phyloP scores from a whole-genome alignment of 2,113 vertebrate genomes.

The Pteropus alecto region DNA sequence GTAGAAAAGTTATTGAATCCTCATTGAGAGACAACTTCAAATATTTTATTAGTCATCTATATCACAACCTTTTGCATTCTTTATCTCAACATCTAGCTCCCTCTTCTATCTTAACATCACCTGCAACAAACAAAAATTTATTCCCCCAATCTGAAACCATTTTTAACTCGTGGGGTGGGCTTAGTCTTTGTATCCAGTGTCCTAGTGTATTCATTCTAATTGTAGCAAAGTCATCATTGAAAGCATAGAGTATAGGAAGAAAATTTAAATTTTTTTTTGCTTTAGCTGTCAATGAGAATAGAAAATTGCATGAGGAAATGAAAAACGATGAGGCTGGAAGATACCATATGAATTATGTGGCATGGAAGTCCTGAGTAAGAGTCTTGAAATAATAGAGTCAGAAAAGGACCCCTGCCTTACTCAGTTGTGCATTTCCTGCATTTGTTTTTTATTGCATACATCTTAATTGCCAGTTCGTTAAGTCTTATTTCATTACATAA shows the following conservation, averaged over 20 bases:
- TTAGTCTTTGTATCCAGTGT: not conserved
- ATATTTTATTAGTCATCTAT: not conserved
- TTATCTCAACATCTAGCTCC: not conserved
- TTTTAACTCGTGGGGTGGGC: not conserved
- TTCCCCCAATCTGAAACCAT: not conserved
- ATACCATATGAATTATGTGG: not conserved
- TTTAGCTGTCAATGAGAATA: not conserved
- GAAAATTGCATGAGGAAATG: not conserved
- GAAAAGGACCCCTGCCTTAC: not conserved
- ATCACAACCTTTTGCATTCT: not conserved
- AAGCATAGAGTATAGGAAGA: not conserved
- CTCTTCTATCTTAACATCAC: not conserved
- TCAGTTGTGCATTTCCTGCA: not conserved
- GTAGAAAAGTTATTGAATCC: not conserved
- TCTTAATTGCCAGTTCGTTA: not conserved
- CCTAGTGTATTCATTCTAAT: not conserved
- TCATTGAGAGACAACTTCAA: not conserved
- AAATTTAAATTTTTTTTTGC: not conserved
- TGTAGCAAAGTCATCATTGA: not conserved
- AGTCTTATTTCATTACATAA: not conserved
- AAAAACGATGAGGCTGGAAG: not conserved
- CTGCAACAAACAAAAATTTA: not conserved
- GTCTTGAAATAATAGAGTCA: not conserved
- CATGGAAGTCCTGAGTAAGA: not conserved
- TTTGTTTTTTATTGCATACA: conserved; percentile 3